phyloP scores from a whole-genome alignment of 2,113 vertebrate species.

The Phalacrocorax brasilianus region DNA sequence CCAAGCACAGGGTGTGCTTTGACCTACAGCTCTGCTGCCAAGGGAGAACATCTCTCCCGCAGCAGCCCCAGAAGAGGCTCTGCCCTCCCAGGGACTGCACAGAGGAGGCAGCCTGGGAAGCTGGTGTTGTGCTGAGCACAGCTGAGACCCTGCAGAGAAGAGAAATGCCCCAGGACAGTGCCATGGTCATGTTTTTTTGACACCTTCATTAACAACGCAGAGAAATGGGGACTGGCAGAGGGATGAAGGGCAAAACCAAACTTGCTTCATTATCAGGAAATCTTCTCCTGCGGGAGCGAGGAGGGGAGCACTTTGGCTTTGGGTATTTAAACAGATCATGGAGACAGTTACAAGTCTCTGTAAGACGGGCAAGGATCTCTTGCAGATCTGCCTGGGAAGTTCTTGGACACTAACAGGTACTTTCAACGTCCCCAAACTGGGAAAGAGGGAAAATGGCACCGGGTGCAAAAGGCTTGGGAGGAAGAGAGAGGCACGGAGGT shows the following conservation, averaged over 20 bases:
- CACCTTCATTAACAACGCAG: not conserved
- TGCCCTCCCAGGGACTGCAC: accelerated
- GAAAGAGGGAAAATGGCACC: not conserved
- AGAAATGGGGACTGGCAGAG: not conserved
- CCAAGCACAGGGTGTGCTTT: not conserved
- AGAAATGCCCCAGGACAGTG: not conserved
- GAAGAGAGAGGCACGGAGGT: not conserved
- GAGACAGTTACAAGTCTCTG: not conserved
- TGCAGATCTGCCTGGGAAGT: not conserved
- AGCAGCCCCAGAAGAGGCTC: not conserved
- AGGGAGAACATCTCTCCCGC: not conserved
- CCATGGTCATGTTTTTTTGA: not conserved
- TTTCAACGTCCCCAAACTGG: not conserved
- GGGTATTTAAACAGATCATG: not conserved
- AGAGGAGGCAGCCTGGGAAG: not conserved
- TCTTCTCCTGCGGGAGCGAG: not conserved
- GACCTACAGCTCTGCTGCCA: not conserved
- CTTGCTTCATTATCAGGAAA: not conserved
- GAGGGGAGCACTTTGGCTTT: not conserved
- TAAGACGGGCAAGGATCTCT: not conserved
- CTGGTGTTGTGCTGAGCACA: not conserved
- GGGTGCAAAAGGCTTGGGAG: not conserved
- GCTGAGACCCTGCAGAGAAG: not conserved
- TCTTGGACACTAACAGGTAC: not conserved
- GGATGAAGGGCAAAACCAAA: not conserved